phyloP scores from a whole-genome alignment of 2,797 vertebrate species.

The Amniataba percoides region DNA sequence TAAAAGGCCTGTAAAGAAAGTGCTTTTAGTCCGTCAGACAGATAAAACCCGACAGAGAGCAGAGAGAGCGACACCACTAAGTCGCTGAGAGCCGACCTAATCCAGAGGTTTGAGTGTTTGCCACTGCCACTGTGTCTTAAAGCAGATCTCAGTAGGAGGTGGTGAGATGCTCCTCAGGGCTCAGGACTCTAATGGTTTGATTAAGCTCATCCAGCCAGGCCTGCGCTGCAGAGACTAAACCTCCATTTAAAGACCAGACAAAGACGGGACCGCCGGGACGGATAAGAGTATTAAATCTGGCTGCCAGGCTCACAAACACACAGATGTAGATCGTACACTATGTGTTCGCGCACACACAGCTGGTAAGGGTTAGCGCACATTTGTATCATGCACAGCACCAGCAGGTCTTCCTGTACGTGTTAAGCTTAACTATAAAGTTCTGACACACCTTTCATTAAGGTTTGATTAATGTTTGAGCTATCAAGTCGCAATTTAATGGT shows the following conservation, averaged over 20 bases:
- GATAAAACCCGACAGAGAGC: slow-evolving; percentile 51
- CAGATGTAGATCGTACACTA: slow-evolving; percentile 56
- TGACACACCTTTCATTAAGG: not conserved
- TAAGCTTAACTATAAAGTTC: not conserved
- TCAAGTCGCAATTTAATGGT: not conserved
- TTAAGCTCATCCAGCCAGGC: slow-evolving; percentile 84
- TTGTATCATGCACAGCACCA: slow-evolving; percentile 19
- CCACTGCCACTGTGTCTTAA: slow-evolving; percentile 75
- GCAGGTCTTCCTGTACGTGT: not conserved
- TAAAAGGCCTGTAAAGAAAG: slow-evolving; percentile 61
- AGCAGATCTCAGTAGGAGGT: slow-evolving; percentile 82
- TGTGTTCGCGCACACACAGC: slow-evolving; percentile 31
- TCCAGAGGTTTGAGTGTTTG: slow-evolving; percentile 76
- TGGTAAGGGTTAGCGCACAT: slow-evolving; percentile 16
- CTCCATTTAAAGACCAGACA: slow-evolving; percentile 92
- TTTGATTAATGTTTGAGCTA: not conserved
- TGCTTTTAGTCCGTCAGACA: slow-evolving; percentile 52
- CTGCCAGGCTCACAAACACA: slow-evolving; percentile 72
- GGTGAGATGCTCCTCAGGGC: slow-evolving; percentile 81
- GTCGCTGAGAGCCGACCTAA: slow-evolving; percentile 73
- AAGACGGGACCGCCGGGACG: slow-evolving; percentile 81
- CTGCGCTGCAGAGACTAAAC: slow-evolving; percentile 81
- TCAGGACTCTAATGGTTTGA: slow-evolving; percentile 87
- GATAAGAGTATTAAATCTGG: slow-evolving; percentile 81
- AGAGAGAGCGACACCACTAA: slow-evolving; percentile 43